A percentile compares a stretch with the other conserved stretches of the same genome.
These are phyloP conservation scores for Octodon degus DNA, from an alignment of 2,113 vertebrate genomes.

Conservation along the genomic window DNA sequence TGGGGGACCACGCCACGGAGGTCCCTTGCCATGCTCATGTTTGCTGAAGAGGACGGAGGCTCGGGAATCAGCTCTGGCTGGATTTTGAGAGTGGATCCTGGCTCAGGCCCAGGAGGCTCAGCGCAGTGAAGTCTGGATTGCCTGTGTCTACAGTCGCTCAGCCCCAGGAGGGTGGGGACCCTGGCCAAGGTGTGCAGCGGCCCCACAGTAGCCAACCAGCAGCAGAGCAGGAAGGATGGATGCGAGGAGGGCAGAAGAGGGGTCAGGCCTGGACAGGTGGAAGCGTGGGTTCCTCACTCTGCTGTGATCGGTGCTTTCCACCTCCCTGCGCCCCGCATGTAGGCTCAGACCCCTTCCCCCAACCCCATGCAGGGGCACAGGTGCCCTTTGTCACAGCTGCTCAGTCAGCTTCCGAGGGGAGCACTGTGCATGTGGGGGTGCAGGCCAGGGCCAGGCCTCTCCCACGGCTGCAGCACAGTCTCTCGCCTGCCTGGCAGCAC, in stretches of 20 bases:
- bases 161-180: constrained; percentile 35
- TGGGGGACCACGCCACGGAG: background rate
- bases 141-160: background rate
- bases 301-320: constrained; percentile 78
- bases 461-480: background rate
- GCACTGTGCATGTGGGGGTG: background rate
- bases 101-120: background rate
- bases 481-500: background rate
- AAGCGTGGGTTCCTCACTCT: constrained; percentile 48
- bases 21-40: background rate
- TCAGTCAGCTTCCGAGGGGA: background rate
- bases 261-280: background rate
- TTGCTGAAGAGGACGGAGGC: constrained; percentile 43
- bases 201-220: background rate
- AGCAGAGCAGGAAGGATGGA: background rate
- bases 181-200: background rate
- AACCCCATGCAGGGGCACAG: constrained; percentile 24
- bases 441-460: background rate
- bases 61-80: constrained; percentile 9
- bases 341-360: constrained; percentile 53
- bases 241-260: too few relatives aligned
- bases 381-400: background rate
- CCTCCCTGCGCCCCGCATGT: constrained; percentile 71
- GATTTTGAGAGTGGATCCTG: constrained; percentile 2
- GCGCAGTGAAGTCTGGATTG: background rate